These are phyloP conservation scores for Orestias chungarensis DNA, from an alignment of 2,797 vertebrate species.

Conservation along the genomic window DNA sequence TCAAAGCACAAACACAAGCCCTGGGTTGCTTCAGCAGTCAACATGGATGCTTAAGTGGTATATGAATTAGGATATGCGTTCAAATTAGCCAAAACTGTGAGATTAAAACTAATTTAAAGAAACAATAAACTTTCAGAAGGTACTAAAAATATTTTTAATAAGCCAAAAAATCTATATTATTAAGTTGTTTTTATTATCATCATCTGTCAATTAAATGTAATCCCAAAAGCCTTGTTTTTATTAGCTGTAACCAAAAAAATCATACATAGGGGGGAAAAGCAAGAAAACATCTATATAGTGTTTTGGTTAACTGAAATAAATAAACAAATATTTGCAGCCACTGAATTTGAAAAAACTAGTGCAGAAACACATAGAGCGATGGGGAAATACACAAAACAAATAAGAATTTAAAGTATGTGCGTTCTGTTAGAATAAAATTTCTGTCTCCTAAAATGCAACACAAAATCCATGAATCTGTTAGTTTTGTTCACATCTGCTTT, in stretches of 20 bases:
- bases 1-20: conserved; percentile 50
- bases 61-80: neutral
- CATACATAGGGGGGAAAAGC: neutral
- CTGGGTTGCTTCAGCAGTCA: conserved; percentile 42
- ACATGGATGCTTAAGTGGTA: no score
- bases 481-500: no score
- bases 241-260: neutral
- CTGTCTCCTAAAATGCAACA: no score
- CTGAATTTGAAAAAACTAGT: neutral
- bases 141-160: neutral
- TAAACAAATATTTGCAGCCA: neutral
- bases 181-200: conserved; percentile 2
- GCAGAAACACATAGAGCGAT: neutral
- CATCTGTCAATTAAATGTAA: neutral
- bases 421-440: neutral
- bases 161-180: neutral
- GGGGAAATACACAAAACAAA: neutral
- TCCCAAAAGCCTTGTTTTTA: neutral
- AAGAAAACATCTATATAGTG: neutral
- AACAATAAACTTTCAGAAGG: neutral
- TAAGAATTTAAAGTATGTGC: no score
- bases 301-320: neutral
- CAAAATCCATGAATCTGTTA: no score
- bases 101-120: neutral
- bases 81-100: neutral